These are phyloP conservation scores for Pinctada fucata DNA, from an alignment of 2,888 invertebrate genomes.

Conservation along the genomic window DNA sequence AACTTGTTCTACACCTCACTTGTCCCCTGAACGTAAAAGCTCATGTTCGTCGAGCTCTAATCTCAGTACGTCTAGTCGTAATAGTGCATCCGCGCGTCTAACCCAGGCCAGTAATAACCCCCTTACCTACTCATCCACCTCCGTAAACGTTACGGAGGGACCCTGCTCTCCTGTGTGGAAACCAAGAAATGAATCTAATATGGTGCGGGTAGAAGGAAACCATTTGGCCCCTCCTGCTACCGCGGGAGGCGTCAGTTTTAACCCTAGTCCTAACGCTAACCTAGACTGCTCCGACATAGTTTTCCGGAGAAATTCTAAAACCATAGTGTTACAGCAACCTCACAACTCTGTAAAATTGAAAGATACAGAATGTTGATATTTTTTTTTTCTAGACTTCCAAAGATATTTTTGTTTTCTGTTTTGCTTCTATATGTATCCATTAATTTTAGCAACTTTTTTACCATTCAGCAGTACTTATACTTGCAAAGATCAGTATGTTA, in stretches of 20 bases:
- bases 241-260: constrained; percentile 40
- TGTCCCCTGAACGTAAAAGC: constrained; percentile 50
- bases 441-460: no score
- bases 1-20: constrained; percentile 53
- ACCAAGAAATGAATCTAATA: constrained; percentile 60
- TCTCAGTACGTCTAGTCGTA: constrained; percentile 68
- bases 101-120: constrained; percentile 96
- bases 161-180: constrained; percentile 99
- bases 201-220: constrained; percentile 23
- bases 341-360: constrained; percentile 41
- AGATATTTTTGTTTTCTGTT: no score
- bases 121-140: constrained; percentile 88
- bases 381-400: neutral
- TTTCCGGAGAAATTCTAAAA: constrained; percentile 53
- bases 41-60: constrained; percentile 69
- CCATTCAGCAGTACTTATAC: no score
- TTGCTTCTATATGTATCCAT: no score
- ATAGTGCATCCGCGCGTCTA: constrained; percentile 82
- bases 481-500: no score
- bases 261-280: constrained; percentile 42
- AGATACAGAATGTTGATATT: constrained; percentile 59
- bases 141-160: constrained; percentile 48
- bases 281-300: constrained; percentile 52
- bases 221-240: constrained; percentile 27
- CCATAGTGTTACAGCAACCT: constrained; percentile 47